Conservation (phyloP, 2,113 vertebrate genomes). For the Tringa solitaria region DNA sequence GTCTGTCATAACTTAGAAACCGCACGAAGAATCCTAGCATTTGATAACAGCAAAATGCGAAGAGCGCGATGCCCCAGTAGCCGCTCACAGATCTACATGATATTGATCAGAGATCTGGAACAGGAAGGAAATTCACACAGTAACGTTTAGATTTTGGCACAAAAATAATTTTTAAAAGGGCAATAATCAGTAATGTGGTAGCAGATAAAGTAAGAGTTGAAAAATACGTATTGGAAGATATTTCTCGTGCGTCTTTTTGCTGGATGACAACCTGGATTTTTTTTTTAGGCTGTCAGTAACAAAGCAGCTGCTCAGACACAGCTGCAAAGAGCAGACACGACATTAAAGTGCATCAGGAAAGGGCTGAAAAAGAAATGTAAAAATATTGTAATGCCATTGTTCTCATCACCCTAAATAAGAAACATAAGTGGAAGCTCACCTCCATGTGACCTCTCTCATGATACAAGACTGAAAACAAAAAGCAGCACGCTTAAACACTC, state of each 20-base stretch:
- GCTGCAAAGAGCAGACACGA: background rate
- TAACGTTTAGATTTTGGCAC: background rate
- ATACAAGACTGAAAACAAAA: background rate
- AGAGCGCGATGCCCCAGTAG: background rate
- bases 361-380: background rate
- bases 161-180: background rate
- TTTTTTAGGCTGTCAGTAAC: background rate
- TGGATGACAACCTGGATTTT: background rate
- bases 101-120: background rate
- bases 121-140: background rate
- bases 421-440: background rate
- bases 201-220: background rate
- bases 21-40: background rate
- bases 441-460: background rate
- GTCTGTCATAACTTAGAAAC: background rate
- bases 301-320: background rate
- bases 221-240: background rate
- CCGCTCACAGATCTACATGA: rapidly evolving
- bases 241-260: background rate
- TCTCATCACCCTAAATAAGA: background rate
- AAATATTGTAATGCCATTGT: background rate
- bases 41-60: background rate
- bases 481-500: background rate
- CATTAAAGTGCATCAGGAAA: background rate
- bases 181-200: background rate